A percentile compares a stretch with the other conserved stretches of the same genome.
phyloP scores from a whole-genome alignment of 1,140 invertebrate genomes.

The Thalassaphorura encarpata region DNA sequence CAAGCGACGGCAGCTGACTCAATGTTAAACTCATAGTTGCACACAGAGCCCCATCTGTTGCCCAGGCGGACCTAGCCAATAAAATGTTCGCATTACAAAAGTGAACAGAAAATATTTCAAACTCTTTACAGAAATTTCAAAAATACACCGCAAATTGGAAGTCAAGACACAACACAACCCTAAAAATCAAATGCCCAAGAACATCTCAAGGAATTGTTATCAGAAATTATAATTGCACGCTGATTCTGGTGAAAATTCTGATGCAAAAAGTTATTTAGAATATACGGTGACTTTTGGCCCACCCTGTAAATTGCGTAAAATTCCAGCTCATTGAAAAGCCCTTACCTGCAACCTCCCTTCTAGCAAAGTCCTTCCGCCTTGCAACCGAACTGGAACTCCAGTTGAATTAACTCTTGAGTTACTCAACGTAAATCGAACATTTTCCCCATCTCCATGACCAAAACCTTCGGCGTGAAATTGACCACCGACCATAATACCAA shows the following conservation, averaged over 20 bases:
- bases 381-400: constrained; percentile 56
- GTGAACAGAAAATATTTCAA: constrained; percentile 4
- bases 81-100: constrained; percentile 33
- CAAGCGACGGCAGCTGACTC: constrained; percentile 84
- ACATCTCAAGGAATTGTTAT: constrained; percentile 1
- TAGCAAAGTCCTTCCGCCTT: constrained; percentile 58
- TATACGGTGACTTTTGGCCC: too few relatives aligned
- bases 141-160: background rate
- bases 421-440: constrained; percentile 45
- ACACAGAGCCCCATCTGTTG: constrained; percentile 91
- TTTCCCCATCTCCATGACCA: constrained; percentile 44
- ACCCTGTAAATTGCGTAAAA: too few relatives aligned
- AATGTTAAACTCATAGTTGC: constrained; percentile 92
- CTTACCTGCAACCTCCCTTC: constrained; percentile 72
- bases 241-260: background rate
- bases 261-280: too few relatives aligned
- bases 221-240: background rate
- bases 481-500: constrained; percentile 95
- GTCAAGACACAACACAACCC: background rate
- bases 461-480: constrained; percentile 67
- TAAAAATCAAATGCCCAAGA: too few relatives aligned
- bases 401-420: constrained; percentile 52
- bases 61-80: constrained; percentile 56
- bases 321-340: too few relatives aligned
- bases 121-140: background rate